These are phyloP conservation scores for Rhadinocentrus ornatus DNA, from an alignment of 2,797 vertebrate species.

Conservation along the genomic window DNA sequence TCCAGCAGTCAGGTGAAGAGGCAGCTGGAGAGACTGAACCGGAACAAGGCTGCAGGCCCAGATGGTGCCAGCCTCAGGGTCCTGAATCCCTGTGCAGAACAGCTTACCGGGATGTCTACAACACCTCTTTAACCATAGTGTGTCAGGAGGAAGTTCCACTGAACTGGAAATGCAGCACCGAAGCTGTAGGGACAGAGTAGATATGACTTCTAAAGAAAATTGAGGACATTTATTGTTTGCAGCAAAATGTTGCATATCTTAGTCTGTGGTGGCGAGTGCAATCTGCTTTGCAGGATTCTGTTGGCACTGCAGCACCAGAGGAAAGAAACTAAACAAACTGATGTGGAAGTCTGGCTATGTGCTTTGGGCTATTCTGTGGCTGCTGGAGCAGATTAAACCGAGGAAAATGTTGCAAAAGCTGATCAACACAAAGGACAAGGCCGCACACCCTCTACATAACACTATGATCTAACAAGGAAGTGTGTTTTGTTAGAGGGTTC, in stretches of 20 bases:
- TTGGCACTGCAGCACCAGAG: background rate
- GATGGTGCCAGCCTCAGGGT: background rate
- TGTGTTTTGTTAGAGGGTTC: background rate
- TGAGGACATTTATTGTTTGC: background rate
- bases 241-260: background rate
- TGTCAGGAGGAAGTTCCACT: background rate
- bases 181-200: background rate
- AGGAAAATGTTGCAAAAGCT: background rate
- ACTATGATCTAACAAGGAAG: background rate
- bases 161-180: background rate
- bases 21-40: background rate
- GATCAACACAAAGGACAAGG: background rate
- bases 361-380: background rate
- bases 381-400: background rate
- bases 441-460: background rate
- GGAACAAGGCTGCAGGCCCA: background rate
- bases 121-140: background rate
- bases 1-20: background rate
- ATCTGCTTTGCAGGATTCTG: background rate
- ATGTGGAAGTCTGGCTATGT: background rate
- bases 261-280: background rate
- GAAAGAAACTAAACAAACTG: background rate
- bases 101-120: background rate
- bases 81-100: background rate
- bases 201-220: background rate